Conservation (phyloP, 2,797 vertebrate species). For the Diplodus puntazzo region DNA sequence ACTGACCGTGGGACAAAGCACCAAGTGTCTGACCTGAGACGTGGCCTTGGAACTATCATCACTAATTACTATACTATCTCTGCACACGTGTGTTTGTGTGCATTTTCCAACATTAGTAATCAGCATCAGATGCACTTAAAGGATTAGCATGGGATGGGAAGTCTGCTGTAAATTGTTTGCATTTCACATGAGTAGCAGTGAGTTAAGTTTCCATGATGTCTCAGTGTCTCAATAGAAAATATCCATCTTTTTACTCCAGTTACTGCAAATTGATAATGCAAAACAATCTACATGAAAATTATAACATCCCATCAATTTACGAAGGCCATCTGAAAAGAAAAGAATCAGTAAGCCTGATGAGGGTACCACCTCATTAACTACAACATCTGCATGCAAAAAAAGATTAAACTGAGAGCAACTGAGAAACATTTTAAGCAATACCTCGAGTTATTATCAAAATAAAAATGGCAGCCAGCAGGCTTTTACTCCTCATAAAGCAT, state of each 20-base stretch:
- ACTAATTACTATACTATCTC: conserved; percentile 18
- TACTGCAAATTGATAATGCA: background rate
- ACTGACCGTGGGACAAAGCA: conserved; percentile 75
- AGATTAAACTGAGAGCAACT: background rate
- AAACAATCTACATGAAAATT: background rate
- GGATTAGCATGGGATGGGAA: too few species aligned
- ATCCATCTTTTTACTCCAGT: background rate
- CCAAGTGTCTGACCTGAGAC: conserved; percentile 69
- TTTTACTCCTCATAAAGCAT: too few species aligned
- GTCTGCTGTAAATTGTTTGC: too few species aligned
- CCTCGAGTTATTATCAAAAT: too few species aligned
- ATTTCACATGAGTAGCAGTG: background rate
- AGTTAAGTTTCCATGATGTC: background rate
- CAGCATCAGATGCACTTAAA: background rate
- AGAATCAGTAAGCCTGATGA: background rate
- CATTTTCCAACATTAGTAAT: background rate
- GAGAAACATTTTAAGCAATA: too few species aligned
- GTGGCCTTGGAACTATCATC: conserved; percentile 31
- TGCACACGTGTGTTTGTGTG: background rate
- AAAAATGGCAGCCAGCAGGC: too few species aligned
- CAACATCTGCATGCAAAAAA: background rate
- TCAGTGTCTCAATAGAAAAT: background rate
- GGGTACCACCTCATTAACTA: background rate
- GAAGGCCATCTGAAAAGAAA: background rate
- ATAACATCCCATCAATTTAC: background rate